Base-by-base conservation (phyloP, 2,888 invertebrate species). In the Drosophila nigritarsus region DNA sequence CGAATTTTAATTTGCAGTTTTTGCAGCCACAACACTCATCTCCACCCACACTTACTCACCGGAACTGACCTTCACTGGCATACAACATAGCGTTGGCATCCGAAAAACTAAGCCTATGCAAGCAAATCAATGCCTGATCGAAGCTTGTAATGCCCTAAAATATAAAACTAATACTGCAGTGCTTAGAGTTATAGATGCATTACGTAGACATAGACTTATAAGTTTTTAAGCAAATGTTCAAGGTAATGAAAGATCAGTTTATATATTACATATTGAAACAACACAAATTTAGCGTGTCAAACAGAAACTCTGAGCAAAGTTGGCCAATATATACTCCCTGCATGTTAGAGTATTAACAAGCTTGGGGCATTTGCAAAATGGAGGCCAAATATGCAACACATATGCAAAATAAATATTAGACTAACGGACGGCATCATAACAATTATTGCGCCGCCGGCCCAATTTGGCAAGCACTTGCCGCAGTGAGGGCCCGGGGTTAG, bases 391-490 rank as follows among this genome's bases (percentile, higher is more conserved):
- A 71, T 77, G 75, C 77, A 56, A 69, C 80, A 84, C 73, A 85
- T 89, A 86, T 86, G 85, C 86, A 89, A 86, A 89, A 80, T 86
- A 86, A 89, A 89, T 85, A 85, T 75, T 68, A 85, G 85, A 75
- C 88, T 78, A 83, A 75, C 83, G 88, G 85, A 82, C 72, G 88
- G 88, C 88, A 89, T 82, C 80, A 89, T 89, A 85, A 87, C 85
- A 86, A 86, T 86, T 86, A 86, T 86, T 86, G 83, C 90, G 68
- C 80, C 78, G 78, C 69, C 80, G 80, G 68, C 80, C 80, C 83
- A 62, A 85, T 89, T 89, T 85, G 69, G 71, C 74, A 74, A 72
- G 72, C 65, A 50, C 67, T 51, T 45, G 65, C 65, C 54, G 24
- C 38, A 42, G 32, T 53, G 13, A n/a, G 38, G 18, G n/a, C n/a